Conservation (phyloP, 1,140 invertebrate genomes). For the Zophobas morio region DNA sequence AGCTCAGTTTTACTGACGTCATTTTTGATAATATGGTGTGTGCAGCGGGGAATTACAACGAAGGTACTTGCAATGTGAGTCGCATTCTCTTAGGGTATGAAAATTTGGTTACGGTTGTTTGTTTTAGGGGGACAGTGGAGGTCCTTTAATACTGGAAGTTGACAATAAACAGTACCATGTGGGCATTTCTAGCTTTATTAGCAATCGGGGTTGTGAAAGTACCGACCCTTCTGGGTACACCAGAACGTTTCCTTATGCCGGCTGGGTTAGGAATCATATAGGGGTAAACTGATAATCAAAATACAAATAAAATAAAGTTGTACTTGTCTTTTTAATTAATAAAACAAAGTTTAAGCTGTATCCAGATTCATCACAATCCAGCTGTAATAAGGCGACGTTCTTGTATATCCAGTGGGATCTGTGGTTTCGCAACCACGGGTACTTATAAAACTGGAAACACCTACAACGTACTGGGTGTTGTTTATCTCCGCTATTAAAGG, state of each 20-base stretch:
- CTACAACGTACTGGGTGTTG: conserved; percentile 57
- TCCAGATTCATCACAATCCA: conserved; percentile 64
- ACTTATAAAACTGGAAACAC: too few species aligned
- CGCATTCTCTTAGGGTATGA: too few species aligned
- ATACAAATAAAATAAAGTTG: too few species aligned
- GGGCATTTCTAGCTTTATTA: conserved; percentile 47
- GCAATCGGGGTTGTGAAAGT: conserved; percentile 56
- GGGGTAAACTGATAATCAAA: too few species aligned
- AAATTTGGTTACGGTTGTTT: conserved; percentile 22
- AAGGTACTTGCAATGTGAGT: conserved; percentile 56
- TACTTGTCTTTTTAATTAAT: too few species aligned
- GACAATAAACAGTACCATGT: conserved; percentile 55
- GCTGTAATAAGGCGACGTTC: conserved; percentile 68
- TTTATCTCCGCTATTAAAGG: conserved; percentile 66
- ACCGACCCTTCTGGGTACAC: conserved; percentile 72
- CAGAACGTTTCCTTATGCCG: conserved; percentile 68
- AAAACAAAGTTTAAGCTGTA: too few species aligned
- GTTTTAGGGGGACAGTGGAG: conserved; percentile 69
- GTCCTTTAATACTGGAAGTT: conserved; percentile 66
- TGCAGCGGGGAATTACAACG: conserved; percentile 40
- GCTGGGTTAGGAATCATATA: conserved; percentile 65
- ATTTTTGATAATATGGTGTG: conserved; percentile 6
- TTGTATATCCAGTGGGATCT: conserved; percentile 71
- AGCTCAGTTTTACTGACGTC: neutral
- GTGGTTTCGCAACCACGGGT: conserved; percentile 60